Conservation (phyloP, 2,113 vertebrate species). For the Daboia siamensis region DNA sequence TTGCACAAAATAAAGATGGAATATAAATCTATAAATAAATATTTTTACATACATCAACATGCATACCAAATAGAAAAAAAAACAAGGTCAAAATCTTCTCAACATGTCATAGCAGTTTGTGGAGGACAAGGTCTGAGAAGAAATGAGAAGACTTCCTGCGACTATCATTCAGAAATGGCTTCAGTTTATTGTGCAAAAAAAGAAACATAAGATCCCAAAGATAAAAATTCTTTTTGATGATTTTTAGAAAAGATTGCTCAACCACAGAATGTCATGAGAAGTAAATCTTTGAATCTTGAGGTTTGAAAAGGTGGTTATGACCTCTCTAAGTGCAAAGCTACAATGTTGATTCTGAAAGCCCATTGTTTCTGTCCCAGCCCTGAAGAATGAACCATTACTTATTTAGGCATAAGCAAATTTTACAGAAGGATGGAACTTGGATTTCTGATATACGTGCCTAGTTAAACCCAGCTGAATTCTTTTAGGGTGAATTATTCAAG, state of each 20-base stretch:
- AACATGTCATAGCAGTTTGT: neutral
- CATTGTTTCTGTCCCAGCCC: neutral
- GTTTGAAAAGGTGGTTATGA: neutral
- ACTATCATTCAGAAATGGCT: neutral
- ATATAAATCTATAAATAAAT: neutral
- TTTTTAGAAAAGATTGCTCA: neutral
- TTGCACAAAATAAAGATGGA: neutral
- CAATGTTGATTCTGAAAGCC: neutral
- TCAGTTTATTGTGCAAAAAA: neutral
- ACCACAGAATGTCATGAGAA: neutral
- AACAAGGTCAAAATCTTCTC: neutral
- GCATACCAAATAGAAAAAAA: neutral
- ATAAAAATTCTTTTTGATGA: neutral
- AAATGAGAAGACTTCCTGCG: neutral
- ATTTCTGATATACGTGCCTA: neutral
- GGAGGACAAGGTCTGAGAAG: neutral
- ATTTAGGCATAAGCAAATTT: neutral
- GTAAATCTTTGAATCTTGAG: neutral
- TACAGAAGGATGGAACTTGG: neutral
- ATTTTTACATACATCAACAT: neutral
- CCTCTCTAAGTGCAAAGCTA: neutral
- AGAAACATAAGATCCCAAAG: neutral
- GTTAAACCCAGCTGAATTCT: neutral
- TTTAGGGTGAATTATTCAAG: neutral
- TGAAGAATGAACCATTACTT: neutral